Percentiles rank a stretch among this genome's conserved stretches.
phyloP scores from a whole-genome alignment of 1,140 invertebrate species.

The Macrotrachela quadricornifera region DNA sequence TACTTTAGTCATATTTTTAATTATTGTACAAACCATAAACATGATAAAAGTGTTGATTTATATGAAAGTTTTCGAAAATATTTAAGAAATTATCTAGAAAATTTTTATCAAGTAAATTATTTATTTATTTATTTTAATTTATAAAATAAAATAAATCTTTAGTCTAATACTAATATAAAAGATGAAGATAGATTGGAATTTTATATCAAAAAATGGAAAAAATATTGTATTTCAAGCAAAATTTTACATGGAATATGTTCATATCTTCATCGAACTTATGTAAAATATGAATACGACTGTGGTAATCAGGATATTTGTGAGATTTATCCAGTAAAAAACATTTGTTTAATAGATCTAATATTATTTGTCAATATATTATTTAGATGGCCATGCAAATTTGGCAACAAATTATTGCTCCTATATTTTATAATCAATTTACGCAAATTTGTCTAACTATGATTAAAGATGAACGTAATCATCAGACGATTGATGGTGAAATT shows the following conservation, averaged over 20 bases:
- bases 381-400: too few species aligned
- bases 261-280: constrained; percentile 95
- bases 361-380: too few species aligned
- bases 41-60: background rate
- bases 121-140: background rate
- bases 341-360: too few species aligned
- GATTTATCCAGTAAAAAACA: constrained; percentile 53
- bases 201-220: constrained; percentile 53
- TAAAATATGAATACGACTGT: constrained; percentile 86
- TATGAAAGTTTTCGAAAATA: constrained; percentile 2
- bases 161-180: background rate
- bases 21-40: too few species aligned
- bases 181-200: constrained; percentile 4
- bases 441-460: too few species aligned
- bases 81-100: constrained; percentile 4
- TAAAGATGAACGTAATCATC: too few species aligned
- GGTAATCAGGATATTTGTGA: constrained; percentile 87
- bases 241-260: constrained; percentile 88
- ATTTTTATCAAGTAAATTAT: background rate
- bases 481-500: too few species aligned
- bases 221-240: constrained; percentile 90
- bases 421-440: too few species aligned
- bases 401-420: too few species aligned
- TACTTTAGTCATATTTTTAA: too few species aligned
- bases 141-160: background rate